These are phyloP conservation scores for Dynastes maya DNA, from an alignment of 2,888 invertebrate species.

Conservation along the genomic window DNA sequence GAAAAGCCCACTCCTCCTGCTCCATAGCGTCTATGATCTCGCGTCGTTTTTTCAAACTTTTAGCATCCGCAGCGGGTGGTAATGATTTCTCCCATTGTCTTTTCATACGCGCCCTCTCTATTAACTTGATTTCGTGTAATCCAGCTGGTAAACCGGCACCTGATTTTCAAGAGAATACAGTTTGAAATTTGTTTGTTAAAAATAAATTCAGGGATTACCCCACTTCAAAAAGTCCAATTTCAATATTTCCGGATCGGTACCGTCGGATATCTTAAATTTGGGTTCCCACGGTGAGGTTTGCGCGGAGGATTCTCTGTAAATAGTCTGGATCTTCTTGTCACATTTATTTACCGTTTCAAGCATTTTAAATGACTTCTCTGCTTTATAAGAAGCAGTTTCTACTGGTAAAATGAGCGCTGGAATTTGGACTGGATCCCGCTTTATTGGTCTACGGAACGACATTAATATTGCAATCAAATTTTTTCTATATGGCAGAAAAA, in stretches of 20 bases:
- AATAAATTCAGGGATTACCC: slow-evolving; percentile 59
- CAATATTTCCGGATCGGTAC: slow-evolving; percentile 77
- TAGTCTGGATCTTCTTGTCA: slow-evolving; percentile 76
- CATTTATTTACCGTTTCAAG: neutral
- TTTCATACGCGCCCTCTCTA: slow-evolving; percentile 80
- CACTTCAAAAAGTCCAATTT: slow-evolving; percentile 73
- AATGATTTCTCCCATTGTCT: slow-evolving; percentile 77
- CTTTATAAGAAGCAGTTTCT: slow-evolving; percentile 5
- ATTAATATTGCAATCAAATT: neutral
- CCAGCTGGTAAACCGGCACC: slow-evolving; percentile 78
- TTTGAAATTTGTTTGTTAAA: neutral
- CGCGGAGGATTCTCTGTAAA: slow-evolving; percentile 82
- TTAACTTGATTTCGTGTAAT: slow-evolving; percentile 76
- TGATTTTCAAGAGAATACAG: slow-evolving; percentile 51
- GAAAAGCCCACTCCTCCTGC: slow-evolving; percentile 86
- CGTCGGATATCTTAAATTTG: slow-evolving; percentile 70
- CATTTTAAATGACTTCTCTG: neutral
- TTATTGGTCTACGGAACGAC: slow-evolving; percentile 3
- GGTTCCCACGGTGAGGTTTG: slow-evolving; percentile 88
- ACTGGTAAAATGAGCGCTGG: neutral
- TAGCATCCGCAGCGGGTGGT: slow-evolving; percentile 72
- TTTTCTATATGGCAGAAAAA: too few relatives aligned
- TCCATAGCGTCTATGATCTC: slow-evolving; percentile 86
- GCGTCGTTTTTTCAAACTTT: slow-evolving; percentile 76
- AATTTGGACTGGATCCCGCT: neutral